Evolutionary conservation across 2,888 invertebrate genomes (phyloP).

Genomic region (Heliconius erato): DNA sequence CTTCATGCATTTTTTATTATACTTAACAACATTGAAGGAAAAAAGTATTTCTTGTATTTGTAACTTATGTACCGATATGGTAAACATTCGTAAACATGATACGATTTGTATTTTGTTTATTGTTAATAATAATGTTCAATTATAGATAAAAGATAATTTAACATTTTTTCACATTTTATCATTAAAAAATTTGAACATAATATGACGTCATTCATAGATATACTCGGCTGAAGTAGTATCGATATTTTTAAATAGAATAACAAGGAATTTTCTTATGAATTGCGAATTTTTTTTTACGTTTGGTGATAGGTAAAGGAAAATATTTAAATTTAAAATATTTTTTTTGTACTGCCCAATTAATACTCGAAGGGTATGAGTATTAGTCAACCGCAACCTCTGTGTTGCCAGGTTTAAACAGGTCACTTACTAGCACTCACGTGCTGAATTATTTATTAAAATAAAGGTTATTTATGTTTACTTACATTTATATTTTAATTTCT

Average conservation of each 20-base stretch:
- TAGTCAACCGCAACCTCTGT: no score
- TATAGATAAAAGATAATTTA: conserved; percentile 1
- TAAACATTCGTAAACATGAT: neutral
- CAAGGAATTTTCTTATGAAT: neutral
- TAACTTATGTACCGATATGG: neutral
- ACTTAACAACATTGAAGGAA: neutral
- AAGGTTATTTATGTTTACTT: no score
- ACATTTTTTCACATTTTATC: neutral
- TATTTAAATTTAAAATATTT: no score
- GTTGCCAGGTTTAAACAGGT: no score
- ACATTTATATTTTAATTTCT: no score
- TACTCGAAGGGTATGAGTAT: no score
- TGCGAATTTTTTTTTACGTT: no score
- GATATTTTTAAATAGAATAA: neutral
- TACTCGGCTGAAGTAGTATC: neutral
- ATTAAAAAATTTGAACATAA: conserved; percentile 1
- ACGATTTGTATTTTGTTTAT: no score
- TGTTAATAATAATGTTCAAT: neutral
- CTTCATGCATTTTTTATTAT: neutral
- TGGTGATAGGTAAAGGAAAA: no score
- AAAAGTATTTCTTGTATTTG: conserved; percentile 3
- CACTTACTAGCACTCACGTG: no score
- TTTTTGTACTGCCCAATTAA: no score
- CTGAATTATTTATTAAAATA: no score
- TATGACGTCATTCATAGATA: neutral